These are phyloP conservation scores for Hippocampus barbouri DNA, from an alignment of 2,113 vertebrate genomes.

Conservation along the genomic window DNA sequence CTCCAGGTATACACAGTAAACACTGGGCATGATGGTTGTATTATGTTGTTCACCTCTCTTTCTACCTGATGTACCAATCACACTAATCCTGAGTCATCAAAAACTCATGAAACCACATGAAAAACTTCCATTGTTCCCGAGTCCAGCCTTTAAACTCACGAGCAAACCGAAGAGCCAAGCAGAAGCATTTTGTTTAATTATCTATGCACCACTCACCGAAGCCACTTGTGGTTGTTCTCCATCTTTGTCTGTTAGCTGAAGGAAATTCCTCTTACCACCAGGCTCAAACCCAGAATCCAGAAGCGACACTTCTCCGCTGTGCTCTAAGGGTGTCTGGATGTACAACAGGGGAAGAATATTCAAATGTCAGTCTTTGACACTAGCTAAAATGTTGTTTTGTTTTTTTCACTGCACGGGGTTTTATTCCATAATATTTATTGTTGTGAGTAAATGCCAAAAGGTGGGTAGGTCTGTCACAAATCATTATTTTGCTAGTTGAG, in stretches of 20 bases:
- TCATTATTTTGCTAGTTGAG: too few species aligned
- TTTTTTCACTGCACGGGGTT: background rate
- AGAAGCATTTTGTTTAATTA: background rate
- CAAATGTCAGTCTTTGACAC: background rate
- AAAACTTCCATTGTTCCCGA: background rate
- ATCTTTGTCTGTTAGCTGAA: conserved; percentile 92
- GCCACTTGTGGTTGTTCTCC: conserved; percentile 89
- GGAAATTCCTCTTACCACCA: conserved; percentile 92
- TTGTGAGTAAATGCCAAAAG: too few species aligned
- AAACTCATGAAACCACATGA: background rate
- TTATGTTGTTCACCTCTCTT: background rate
- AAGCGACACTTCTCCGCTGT: conserved; percentile 84
- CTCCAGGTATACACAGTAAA: background rate
- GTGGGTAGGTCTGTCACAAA: too few species aligned
- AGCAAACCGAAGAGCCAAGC: background rate
- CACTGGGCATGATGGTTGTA: background rate
- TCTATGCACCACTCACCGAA: conserved; percentile 72
- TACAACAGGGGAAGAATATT: background rate
- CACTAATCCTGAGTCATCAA: background rate
- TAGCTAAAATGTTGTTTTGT: background rate
- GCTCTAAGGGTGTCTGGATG: conserved; percentile 80
- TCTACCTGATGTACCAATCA: background rate
- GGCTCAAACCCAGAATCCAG: conserved; percentile 89
- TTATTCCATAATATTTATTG: too few species aligned
- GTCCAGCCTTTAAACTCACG: background rate